Evolutionary conservation across 2,797 vertebrate genomes (phyloP).

Genomic region (Malurus leucopterus): DNA sequence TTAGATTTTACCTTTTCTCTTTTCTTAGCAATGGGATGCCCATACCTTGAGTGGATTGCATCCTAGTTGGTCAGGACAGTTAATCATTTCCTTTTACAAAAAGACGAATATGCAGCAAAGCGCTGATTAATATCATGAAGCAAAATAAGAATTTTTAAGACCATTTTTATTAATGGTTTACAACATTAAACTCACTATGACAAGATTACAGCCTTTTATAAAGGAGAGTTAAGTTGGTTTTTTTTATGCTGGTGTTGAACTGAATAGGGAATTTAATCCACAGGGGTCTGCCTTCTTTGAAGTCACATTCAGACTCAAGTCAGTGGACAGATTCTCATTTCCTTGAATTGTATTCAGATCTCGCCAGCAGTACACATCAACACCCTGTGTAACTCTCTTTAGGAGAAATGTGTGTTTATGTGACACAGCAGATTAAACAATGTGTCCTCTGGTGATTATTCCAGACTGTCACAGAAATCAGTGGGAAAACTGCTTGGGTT

Average conservation of each 20-base stretch:
- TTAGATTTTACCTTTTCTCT: conserved; percentile 70
- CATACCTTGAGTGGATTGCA: conserved; percentile 31
- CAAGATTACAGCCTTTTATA: conserved; percentile 26
- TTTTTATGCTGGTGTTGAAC: not conserved
- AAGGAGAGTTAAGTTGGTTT: not conserved
- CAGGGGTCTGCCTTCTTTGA: conserved; percentile 18
- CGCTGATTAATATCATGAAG: conserved; percentile 8
- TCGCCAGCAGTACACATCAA: not conserved
- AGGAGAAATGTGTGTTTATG: not conserved
- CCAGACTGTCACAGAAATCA: not conserved
- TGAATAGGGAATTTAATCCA: conserved; percentile 7
- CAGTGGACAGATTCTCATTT: not conserved
- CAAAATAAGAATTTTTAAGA: conserved; percentile 36
- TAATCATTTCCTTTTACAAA: conserved; percentile 61
- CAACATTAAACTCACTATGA: conserved; percentile 25
- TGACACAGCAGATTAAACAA: not conserved
- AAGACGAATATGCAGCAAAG: conserved; percentile 13
- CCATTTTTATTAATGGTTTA: conserved; percentile 41
- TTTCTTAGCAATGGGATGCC: conserved; percentile 41
- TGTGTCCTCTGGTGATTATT: not conserved
- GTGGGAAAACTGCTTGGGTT: not conserved
- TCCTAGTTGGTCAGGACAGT: conserved; percentile 38
- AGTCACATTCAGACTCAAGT: not conserved
- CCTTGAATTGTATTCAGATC: not conserved
- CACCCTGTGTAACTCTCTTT: not conserved